Evolutionary conservation across 2,113 vertebrate genomes (phyloP).

Genomic region (Casuarius casuarius): DNA sequence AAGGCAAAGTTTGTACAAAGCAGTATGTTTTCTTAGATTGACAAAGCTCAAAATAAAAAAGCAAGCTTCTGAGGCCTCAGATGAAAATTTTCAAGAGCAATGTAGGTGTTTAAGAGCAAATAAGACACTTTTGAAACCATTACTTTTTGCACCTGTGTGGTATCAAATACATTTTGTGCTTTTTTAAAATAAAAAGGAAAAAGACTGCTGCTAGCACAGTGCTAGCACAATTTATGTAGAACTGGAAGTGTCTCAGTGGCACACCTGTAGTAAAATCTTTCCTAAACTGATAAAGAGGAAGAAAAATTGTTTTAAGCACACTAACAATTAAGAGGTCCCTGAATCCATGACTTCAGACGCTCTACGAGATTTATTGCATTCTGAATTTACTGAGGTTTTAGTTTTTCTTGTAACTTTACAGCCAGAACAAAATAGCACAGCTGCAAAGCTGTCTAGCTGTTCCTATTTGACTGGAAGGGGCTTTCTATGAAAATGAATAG

Average conservation of each 20-base stretch:
- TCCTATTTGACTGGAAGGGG: background rate
- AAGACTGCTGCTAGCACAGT: constrained; percentile 1
- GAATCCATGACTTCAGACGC: background rate
- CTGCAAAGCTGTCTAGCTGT: background rate
- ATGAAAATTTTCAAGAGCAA: constrained; percentile 19
- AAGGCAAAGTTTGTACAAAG: background rate
- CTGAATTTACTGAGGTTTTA: background rate
- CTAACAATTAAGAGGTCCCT: background rate
- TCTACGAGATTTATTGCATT: background rate
- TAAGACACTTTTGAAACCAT: background rate
- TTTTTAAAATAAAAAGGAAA: constrained; percentile 15
- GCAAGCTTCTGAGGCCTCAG: background rate
- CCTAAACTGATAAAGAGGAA: background rate
- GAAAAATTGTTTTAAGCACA: background rate
- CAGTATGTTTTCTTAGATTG: background rate
- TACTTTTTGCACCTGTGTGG: background rate
- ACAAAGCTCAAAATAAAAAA: background rate
- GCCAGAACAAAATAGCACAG: background rate
- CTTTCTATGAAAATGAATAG: background rate
- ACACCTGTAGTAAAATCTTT: background rate
- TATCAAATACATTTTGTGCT: constrained; percentile 13
- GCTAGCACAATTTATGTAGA: background rate
- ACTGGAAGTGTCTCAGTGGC: background rate
- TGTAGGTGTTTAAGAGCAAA: background rate
- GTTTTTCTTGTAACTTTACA: background rate